These are phyloP conservation scores for Percopsis transmontana DNA, from an alignment of 2,113 vertebrate genomes.

Conservation along the genomic window DNA sequence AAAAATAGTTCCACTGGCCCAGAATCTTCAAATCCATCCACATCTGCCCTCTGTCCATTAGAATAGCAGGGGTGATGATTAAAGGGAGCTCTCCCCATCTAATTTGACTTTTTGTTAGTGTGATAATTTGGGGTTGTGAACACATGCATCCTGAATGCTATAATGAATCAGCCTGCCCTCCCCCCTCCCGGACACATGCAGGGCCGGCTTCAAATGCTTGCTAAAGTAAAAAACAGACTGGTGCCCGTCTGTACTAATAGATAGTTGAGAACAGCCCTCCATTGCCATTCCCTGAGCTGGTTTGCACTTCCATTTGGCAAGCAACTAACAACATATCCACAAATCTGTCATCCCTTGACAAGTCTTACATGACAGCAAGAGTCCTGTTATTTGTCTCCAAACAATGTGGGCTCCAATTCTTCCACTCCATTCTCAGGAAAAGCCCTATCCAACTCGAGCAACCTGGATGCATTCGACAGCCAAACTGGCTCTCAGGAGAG, in stretches of 20 bases:
- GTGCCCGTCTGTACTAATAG: slow-evolving; percentile 62
- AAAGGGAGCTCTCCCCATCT: slow-evolving; percentile 10
- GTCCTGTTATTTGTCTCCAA: slow-evolving; percentile 15
- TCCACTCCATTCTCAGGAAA: slow-evolving; percentile 1
- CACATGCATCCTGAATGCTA: slow-evolving; percentile 36
- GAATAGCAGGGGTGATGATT: slow-evolving; percentile 28
- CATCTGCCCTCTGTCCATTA: slow-evolving; percentile 26
- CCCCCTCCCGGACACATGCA: slow-evolving; percentile 43
- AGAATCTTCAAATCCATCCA: slow-evolving; percentile 35
- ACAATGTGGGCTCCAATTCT: slow-evolving; percentile 11
- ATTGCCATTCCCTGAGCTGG: slow-evolving; percentile 31
- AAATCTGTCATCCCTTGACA: slow-evolving; percentile 25
- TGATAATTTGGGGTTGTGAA: slow-evolving; percentile 5
- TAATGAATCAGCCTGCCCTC: slow-evolving; percentile 42
- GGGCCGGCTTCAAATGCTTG: slow-evolving; percentile 46
- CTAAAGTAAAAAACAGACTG: slow-evolving; percentile 57
- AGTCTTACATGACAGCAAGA: slow-evolving; percentile 17
- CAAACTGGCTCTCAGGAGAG: not conserved
- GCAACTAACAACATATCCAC: slow-evolving; percentile 16
- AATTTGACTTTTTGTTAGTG: slow-evolving; percentile 5
- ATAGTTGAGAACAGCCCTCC: slow-evolving; percentile 29
- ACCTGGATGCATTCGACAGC: slow-evolving; percentile 4
- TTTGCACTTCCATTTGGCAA: slow-evolving; percentile 46
- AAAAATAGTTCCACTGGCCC: slow-evolving; percentile 37
- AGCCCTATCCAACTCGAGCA: not conserved